These are phyloP conservation scores for Acropora yongei DNA, from an alignment of 64 coral and sea anemone species.

Conservation along the genomic window DNA sequence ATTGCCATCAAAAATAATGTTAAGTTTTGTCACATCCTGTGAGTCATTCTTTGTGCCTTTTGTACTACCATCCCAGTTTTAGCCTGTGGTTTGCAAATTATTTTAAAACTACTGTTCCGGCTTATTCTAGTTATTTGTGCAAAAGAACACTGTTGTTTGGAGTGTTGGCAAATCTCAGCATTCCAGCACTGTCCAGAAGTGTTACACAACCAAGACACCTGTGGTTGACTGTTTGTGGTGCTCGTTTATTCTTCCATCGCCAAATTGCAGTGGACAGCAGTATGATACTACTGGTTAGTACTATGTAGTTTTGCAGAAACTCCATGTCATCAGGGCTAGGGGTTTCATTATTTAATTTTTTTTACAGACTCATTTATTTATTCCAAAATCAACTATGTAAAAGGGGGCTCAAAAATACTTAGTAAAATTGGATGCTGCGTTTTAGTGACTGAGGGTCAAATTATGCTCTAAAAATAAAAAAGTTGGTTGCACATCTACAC, in stretches of 20 bases:
- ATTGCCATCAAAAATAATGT: neutral
- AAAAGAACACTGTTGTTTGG: conserved; percentile 69
- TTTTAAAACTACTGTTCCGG: too few species aligned
- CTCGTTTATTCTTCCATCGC: conserved; percentile 58
- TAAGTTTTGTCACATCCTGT: neutral
- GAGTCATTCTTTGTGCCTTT: neutral
- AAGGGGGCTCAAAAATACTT: too few species aligned
- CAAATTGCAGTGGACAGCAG: neutral
- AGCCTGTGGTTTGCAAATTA: too few species aligned
- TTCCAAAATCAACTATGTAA: too few species aligned
- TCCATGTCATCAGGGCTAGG: too few species aligned
- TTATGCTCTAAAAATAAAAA: too few species aligned
- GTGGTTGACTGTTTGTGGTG: conserved; percentile 71
- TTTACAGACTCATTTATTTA: too few species aligned
- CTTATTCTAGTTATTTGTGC: conserved; percentile 61
- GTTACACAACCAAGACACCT: conserved; percentile 66
- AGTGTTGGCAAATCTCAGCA: conserved; percentile 62
- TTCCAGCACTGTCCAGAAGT: conserved; percentile 54
- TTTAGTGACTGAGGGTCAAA: too few species aligned
- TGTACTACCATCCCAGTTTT: neutral
- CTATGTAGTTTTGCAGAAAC: too few species aligned
- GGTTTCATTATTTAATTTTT: too few species aligned
- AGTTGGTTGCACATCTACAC: too few species aligned
- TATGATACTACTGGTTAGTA: neutral
- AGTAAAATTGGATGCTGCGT: too few species aligned